These are phyloP conservation scores for Hypolimnas misippus DNA, from an alignment of 2,888 invertebrate genomes.

Conservation along the genomic window DNA sequence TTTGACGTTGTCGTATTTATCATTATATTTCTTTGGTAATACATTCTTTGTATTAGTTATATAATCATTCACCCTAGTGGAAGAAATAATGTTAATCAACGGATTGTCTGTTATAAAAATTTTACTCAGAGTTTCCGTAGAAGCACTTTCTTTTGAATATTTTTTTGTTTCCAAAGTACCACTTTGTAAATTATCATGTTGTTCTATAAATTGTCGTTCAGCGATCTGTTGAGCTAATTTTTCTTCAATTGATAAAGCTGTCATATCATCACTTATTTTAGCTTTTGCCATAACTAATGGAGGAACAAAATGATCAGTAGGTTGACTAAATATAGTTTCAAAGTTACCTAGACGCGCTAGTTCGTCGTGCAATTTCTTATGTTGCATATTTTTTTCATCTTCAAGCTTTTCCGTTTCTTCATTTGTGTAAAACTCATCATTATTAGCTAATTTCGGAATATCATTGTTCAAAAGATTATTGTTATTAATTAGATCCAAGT, in stretches of 20 bases:
- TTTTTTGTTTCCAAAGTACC: conserved; percentile 46
- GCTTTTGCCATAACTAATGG: conserved; percentile 81
- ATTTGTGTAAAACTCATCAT: conserved; percentile 56
- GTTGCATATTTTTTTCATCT: conserved; percentile 70
- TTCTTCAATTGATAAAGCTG: conserved; percentile 75
- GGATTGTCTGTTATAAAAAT: conserved; percentile 46
- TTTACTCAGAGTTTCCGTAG: conserved; percentile 38
- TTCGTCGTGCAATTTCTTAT: conserved; percentile 75
- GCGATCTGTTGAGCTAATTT: conserved; percentile 76
- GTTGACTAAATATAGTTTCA: conserved; percentile 77
- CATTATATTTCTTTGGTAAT: conserved; percentile 70
- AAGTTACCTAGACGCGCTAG: conserved; percentile 72
- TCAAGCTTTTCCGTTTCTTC: conserved; percentile 66
- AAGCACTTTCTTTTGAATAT: conserved; percentile 38
- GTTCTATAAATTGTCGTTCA: conserved; percentile 58
- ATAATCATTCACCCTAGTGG: conserved; percentile 51
- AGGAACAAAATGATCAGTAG: conserved; percentile 79
- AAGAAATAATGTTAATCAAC: conserved; percentile 42
- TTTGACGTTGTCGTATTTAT: conserved; percentile 61
- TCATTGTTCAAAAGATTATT: conserved; percentile 71
- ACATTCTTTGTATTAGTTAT: conserved; percentile 57
- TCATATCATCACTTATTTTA: conserved; percentile 79
- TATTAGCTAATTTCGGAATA: conserved; percentile 60
- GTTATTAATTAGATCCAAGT: conserved; percentile 52
- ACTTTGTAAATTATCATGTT: conserved; percentile 45